Percentiles rank a stretch among this genome's conserved stretches.
These are phyloP conservation scores for Macrotis lagotis DNA, from an alignment of 2,113 vertebrate species.

Conservation along the genomic window DNA sequence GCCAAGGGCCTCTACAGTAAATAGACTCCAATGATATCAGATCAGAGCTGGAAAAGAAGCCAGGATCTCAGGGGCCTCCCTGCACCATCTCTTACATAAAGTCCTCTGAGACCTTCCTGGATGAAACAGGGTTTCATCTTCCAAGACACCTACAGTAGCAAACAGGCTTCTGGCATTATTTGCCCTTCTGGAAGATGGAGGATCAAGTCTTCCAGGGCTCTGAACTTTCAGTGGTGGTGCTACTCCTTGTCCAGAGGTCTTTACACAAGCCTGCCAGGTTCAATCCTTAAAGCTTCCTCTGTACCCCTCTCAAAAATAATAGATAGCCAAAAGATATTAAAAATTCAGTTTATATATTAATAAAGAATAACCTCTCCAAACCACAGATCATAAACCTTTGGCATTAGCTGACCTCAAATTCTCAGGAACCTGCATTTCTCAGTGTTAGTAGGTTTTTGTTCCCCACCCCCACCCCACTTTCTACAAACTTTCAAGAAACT, in stretches of 20 bases:
- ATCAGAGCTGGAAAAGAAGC: background rate
- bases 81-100: constrained; percentile 25
- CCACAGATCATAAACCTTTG: constrained; percentile 55
- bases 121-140: background rate
- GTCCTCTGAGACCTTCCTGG: constrained; percentile 16
- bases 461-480: background rate
- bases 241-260: background rate
- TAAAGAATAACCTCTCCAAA: constrained; percentile 56
- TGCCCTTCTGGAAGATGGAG: background rate
- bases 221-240: background rate
- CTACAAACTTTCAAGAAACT: background rate
- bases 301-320: background rate
- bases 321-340: background rate
- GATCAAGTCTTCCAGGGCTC: background rate
- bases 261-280: background rate
- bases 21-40: background rate
- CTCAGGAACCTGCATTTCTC: background rate
- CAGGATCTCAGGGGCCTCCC: background rate
- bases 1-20: background rate
- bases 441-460: background rate
- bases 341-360: background rate
- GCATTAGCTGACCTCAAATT: constrained; percentile 36
- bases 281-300: background rate
- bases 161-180: background rate
- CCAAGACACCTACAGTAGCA: background rate